A percentile compares a stretch with the other conserved stretches of the same genome.
phyloP scores from a whole-genome alignment of 2,113 vertebrate genomes.

The Sander lucioperca region DNA sequence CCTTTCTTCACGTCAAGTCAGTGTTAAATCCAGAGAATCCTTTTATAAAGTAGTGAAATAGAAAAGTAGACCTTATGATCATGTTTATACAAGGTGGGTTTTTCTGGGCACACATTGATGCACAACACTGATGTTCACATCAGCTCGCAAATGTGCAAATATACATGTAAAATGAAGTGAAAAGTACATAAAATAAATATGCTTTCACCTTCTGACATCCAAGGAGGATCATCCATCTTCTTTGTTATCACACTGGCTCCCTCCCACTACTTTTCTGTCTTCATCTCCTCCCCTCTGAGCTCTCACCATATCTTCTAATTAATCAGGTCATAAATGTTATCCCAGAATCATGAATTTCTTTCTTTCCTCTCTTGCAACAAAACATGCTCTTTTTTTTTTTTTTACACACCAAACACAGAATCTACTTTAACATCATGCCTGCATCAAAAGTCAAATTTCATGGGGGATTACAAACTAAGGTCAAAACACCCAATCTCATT shows the following conservation, averaged over 20 bases:
- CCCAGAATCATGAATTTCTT: constrained; percentile 43
- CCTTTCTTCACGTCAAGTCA: neutral
- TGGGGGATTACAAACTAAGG: constrained; percentile 67
- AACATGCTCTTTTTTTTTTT: constrained; percentile 9
- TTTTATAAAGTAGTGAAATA: neutral
- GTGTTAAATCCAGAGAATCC: neutral
- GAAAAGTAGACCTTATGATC: neutral
- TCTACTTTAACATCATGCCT: constrained; percentile 28
- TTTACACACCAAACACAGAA: constrained; percentile 5
- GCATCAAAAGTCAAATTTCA: constrained; percentile 49
- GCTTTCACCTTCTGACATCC: constrained; percentile 18
- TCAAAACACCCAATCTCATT: constrained; percentile 71
- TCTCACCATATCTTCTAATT: constrained; percentile 51
- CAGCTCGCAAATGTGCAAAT: neutral
- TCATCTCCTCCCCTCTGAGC: constrained; percentile 16
- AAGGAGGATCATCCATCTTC: constrained; percentile 34
- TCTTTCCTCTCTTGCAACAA: neutral
- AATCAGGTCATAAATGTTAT: constrained; percentile 59
- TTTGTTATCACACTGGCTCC: constrained; percentile 19
- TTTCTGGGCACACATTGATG: neutral
- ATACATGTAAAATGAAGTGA: neutral
- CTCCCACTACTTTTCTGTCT: constrained; percentile 25
- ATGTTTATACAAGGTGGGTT: neutral
- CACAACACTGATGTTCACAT: neutral
- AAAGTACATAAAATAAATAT: constrained; percentile 5